Evolutionary conservation across 2,797 vertebrate species (phyloP).

Genomic region (Pteronotus mesoamericanus): DNA sequence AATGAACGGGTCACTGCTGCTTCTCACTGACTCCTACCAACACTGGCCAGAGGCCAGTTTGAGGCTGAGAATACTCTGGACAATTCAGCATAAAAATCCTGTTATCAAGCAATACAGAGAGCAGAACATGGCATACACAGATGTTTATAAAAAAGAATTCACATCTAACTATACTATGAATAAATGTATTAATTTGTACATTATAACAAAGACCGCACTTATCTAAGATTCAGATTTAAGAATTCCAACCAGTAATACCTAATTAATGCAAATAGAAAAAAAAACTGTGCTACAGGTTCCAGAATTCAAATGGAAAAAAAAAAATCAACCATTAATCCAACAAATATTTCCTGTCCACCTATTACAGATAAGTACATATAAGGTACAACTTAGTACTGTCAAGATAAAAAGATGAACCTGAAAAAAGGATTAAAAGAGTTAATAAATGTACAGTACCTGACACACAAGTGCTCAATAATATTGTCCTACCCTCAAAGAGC

Average conservation of each 20-base stretch:
- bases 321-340: background rate
- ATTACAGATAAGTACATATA: background rate
- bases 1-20: background rate
- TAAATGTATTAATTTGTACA: background rate
- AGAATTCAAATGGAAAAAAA: background rate
- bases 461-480: background rate
- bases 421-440: background rate
- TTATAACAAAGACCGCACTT: background rate
- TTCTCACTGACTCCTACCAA: background rate
- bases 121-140: background rate
- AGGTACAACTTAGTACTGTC: background rate
- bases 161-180: background rate
- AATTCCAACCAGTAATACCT: background rate
- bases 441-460: background rate
- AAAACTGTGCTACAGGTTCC: background rate
- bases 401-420: background rate
- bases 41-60: background rate
- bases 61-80: background rate
- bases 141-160: background rate
- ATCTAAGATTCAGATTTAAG: constrained; percentile 19
- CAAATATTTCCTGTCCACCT: background rate
- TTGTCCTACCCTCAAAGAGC: background rate
- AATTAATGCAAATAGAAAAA: background rate
- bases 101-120: background rate
- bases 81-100: background rate